Base-by-base conservation (phyloP, 2,888 invertebrate genomes). In the Chymomyza caudatula region DNA sequence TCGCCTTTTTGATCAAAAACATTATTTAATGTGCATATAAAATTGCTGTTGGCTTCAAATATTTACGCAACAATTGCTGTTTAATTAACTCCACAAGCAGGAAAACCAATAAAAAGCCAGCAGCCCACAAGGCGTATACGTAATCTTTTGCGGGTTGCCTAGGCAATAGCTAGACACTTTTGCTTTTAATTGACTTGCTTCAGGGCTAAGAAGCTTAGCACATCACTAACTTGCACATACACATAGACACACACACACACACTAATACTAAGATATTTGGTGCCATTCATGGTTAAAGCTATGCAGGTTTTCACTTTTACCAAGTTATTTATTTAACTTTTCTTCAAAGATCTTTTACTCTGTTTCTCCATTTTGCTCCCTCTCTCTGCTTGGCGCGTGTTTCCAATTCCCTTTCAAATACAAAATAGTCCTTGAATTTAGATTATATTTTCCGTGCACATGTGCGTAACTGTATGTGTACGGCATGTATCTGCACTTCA, bases 371-470 rank as follows among this genome's bases (percentile, higher is more conserved):
- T n/a, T 6, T 47, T 47, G 47, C 47, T 37, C 11, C 11, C 4
- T 37, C 37, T 37, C 47, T 3, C 1, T 47, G 19, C 13, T 17
- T 15, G 47, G 17, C 17, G 17, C 47, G 47, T 47, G 19, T 47
- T 17, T 47, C 13, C n/a, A 17, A 47, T 47, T 47, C 19, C 5
- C 19, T 15, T 47, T 47, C 23, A 57, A 13, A 43, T n/a, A 57
- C 44, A 57, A 6, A 44, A n/a, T 53, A 53, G 53, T 53, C 23
- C 22, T 25, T 25, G n/a, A 53, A 15, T 53, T 19, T 42, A 17
- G 37, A 56, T 29, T 13, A 43, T 57, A 54, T 57, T 29, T 23
- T 59, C 29, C 42, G 20, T 60, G 2, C n/a, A 19, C 29, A 29
- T 42, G 37, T 51, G 23, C 44, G 15, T 60, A 20, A 42, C 15